Percentiles rank a stretch among this genome's conserved stretches.
Evolutionary conservation across 2,113 vertebrate species (phyloP).

Genomic region (Phalacrocorax brasilianus): DNA sequence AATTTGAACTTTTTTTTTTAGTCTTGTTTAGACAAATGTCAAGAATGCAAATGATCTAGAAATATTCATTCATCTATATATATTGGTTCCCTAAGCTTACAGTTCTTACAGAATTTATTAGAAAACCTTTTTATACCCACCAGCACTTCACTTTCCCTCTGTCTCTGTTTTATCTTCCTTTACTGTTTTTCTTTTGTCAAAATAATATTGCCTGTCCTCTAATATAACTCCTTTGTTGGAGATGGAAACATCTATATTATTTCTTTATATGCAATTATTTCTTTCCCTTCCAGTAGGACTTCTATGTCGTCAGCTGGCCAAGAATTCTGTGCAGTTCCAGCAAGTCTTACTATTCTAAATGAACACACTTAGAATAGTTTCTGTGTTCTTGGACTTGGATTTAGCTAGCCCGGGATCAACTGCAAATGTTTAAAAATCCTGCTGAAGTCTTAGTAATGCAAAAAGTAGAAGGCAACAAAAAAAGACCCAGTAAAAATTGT

Average conservation of each 20-base stretch:
- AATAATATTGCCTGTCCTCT: not conserved
- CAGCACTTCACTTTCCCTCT: not conserved
- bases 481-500: not conserved
- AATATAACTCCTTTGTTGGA: not conserved
- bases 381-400: not conserved
- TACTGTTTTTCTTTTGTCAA: not conserved
- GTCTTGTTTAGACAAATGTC: not conserved
- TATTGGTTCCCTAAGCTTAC: not conserved
- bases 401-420: not conserved
- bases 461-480: not conserved
- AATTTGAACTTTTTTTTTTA: not conserved
- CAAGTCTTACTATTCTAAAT: not conserved
- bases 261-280: not conserved
- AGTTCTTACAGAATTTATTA: not conserved
- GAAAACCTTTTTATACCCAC: not conserved
- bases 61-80: not conserved
- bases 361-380: not conserved
- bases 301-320: not conserved
- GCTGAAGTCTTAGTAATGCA: not conserved
- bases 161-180: not conserved
- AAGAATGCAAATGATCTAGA: not conserved
- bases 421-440: not conserved
- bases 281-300: not conserved
- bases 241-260: not conserved
- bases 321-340: not conserved